Conservation (phyloP, 1,140 invertebrate species). For the Reticulitermes speratus region DNA sequence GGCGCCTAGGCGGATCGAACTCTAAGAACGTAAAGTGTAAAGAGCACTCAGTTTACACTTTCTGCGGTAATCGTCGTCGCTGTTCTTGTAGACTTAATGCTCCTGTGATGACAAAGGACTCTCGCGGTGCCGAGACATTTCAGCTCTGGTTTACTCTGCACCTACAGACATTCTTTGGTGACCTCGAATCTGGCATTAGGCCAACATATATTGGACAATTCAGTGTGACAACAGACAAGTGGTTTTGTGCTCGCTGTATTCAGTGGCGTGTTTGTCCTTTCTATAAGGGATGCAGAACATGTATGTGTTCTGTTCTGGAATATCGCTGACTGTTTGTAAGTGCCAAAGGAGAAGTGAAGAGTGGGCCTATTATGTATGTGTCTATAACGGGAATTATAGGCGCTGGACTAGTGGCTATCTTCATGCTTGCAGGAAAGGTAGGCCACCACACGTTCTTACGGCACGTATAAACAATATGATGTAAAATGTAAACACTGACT, state of each 20-base stretch:
- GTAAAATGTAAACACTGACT: too few relatives aligned
- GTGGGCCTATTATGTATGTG: neutral
- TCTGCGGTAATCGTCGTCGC: neutral
- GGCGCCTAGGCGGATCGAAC: neutral
- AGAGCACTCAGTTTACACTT: neutral
- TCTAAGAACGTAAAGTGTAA: neutral
- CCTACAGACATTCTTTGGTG: neutral
- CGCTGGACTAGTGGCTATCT: neutral
- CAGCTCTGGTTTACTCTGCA: neutral
- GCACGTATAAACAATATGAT: too few relatives aligned
- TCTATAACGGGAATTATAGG: neutral
- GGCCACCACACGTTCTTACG: too few relatives aligned
- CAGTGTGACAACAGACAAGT: neutral
- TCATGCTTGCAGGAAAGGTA: constrained; percentile 10
- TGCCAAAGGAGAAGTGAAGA: neutral
- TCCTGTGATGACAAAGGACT: too few relatives aligned
- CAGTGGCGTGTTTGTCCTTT: neutral
- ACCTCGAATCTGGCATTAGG: neutral
- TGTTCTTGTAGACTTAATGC: neutral
- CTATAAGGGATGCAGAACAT: neutral
- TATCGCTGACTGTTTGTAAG: neutral
- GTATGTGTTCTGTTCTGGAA: neutral
- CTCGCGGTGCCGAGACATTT: neutral
- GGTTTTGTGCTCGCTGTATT: neutral
- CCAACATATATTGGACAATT: neutral